Base-by-base conservation (phyloP, 2,888 invertebrate genomes). In the Metopia argyrocephala region DNA sequence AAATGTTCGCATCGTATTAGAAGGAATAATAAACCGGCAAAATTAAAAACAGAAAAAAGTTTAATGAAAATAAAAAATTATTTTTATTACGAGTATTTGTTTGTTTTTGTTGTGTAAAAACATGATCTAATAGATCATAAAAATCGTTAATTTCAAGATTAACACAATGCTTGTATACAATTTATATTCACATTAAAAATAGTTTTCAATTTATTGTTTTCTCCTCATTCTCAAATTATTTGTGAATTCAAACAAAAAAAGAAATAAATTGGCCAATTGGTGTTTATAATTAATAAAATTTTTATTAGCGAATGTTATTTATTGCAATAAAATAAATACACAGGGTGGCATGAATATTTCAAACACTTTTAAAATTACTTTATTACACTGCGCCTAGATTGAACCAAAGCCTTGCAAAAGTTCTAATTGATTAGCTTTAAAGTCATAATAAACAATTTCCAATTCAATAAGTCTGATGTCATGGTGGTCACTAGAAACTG, bases 91-190 rank as follows among this genome's bases (percentile, higher is more conserved):
- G 68, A 69, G 48, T 69, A 28, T 68, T 68, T 81, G 70, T 79
- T 82, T 78, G 75, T 79, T 81, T 62, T 78, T 59, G 57, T 73
- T 79, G 73, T 71, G 75, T 69, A 76, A 82, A 79, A 76, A 76
- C 79, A 78, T 79, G 79, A 76, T 79, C 79, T 82, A 76, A 82
- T 82, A 73, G 82, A 78, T 75, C 78, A 78, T 81, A 70, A 81
- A 81, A 78, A 20, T 56, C 38, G 7, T 64, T 66, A 45, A 61
- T 54, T 66, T 45, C 38, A 52, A 25, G 61, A 57, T 66, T 61
- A 68, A 68, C 46, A 76, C 52, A 76, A 61, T 54, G 61, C n/a
- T 48, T 18, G 7, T n/a, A 12, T 21, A 57, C 50, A 50, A 38
- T 61, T 59, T 52, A 45, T 28, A 59, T 68, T 1, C 46, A 18